Base-by-base conservation (phyloP, 2,113 vertebrate species). In the Astatoreochromis straeleni region DNA sequence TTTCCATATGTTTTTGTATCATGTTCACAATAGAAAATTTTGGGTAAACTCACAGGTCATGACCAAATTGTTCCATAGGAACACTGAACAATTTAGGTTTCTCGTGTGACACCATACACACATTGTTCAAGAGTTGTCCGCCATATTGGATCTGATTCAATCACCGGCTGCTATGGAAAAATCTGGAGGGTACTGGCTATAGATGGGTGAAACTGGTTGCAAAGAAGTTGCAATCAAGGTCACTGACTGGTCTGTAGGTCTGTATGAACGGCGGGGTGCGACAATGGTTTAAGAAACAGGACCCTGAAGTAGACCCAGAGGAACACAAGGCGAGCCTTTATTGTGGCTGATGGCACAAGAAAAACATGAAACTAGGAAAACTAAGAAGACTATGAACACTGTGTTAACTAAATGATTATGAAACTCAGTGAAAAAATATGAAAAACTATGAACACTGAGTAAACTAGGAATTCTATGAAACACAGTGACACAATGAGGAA, bases 41-140 rank as follows among this genome's bases (percentile, higher is more conserved):
- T 0, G 68, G 14, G 0, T 26, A 47, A 26, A 75, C 9, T 29
- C 26, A 2, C 40, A 47, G 40, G 0, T 75, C 40, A 47, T 45
- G 9, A 19, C 42, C 6, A 49, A 75, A 19, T 49, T 75, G 16
- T 29, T 29, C 24, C 6, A 19, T 7, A 75, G 9, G 9, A 47
- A 3, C 40, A 73, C 14, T 47, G 13, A 73, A 29, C 9, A 70
- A 42, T 6, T 70, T 40, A 70, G 38, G 65, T 16, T 0, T 42
- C 12, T 70, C 5, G 1, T 42, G n/a, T 9, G 38, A 42, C n/a
- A 24, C 21, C n/a, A 70, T 70, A 1, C 12, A 21, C 35, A 40
- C 63, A 1, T 42, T 42, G 38, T 4, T 42, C 38, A 16, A 42
- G 3, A 42, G 35, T 2, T 70, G 63, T 24, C n/a, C 5, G 0